Evolutionary conservation across 2,113 vertebrate genomes (phyloP).

Genomic region (Grammomys dolichurus): DNA sequence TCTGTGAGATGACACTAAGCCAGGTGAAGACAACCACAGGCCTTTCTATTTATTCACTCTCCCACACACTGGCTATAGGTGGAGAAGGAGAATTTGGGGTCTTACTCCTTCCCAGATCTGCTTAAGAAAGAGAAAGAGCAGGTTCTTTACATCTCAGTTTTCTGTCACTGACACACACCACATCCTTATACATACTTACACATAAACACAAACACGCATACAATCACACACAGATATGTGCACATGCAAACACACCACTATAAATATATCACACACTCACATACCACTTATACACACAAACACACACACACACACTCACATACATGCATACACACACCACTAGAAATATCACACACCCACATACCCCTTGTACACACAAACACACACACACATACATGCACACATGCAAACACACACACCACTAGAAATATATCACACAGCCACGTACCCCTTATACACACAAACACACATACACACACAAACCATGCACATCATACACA

Average conservation of each 20-base stretch:
- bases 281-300: neutral
- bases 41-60: neutral
- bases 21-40: neutral
- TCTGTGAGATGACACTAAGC: neutral
- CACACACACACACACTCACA: neutral
- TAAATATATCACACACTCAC: too few species aligned
- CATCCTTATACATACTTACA: too few species aligned
- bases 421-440: neutral
- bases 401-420: neutral
- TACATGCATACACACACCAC: neutral
- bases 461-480: neutral
- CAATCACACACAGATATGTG: neutral
- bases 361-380: neutral
- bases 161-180: neutral
- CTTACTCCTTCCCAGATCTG: neutral
- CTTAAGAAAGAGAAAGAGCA: neutral
- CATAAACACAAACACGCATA: neutral
- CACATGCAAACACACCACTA: neutral
- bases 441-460: neutral
- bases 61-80: rapidly evolving
- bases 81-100: neutral
- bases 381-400: neutral
- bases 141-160: neutral
- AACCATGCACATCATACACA: neutral
- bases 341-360: neutral